These are phyloP conservation scores for Siphonodentalium dalli DNA, from an alignment of 2,888 invertebrate species.

Conservation along the genomic window DNA sequence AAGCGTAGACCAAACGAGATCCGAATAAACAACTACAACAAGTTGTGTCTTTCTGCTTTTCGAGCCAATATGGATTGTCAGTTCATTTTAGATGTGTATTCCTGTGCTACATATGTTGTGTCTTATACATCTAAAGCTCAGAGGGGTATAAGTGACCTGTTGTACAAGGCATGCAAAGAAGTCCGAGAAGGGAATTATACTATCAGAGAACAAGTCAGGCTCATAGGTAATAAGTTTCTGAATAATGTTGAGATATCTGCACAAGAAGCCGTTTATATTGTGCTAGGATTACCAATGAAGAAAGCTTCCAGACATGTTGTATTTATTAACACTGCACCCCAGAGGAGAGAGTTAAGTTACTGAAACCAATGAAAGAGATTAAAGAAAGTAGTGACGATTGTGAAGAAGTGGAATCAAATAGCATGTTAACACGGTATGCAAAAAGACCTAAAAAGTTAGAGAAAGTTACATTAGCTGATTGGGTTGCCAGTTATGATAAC, in stretches of 20 bases:
- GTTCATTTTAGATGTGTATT: slow-evolving; percentile 17
- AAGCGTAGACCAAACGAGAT: slow-evolving; percentile 13
- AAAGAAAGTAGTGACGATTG: slow-evolving; percentile 20
- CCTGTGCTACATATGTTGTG: slow-evolving; percentile 23
- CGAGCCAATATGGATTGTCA: slow-evolving; percentile 19
- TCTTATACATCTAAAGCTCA: slow-evolving; percentile 25
- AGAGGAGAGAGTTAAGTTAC: slow-evolving; percentile 22
- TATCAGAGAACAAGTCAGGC: slow-evolving; percentile 16
- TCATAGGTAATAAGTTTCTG: slow-evolving; percentile 33
- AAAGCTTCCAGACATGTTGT: slow-evolving; percentile 21
- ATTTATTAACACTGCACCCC: slow-evolving; percentile 34
- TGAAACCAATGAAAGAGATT: slow-evolving; percentile 18
- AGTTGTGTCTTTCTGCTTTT: slow-evolving; percentile 1
- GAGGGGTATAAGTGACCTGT: slow-evolving; percentile 27
- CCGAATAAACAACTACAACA: slow-evolving; percentile 22
- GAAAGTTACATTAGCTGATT: slow-evolving; percentile 17
- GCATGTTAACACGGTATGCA: slow-evolving; percentile 16
- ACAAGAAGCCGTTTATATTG: slow-evolving; percentile 39
- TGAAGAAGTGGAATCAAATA: slow-evolving; percentile 24
- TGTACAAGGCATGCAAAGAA: slow-evolving; percentile 20
- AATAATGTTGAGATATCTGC: slow-evolving; percentile 37
- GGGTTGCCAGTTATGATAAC: slow-evolving; percentile 5
- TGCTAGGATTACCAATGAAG: slow-evolving; percentile 36
- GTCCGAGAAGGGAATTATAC: slow-evolving; percentile 13
- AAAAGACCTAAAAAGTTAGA: slow-evolving; percentile 20